These are phyloP conservation scores for Macrosiphum euphorbiae DNA, from an alignment of 2,888 invertebrate genomes.

Conservation along the genomic window DNA sequence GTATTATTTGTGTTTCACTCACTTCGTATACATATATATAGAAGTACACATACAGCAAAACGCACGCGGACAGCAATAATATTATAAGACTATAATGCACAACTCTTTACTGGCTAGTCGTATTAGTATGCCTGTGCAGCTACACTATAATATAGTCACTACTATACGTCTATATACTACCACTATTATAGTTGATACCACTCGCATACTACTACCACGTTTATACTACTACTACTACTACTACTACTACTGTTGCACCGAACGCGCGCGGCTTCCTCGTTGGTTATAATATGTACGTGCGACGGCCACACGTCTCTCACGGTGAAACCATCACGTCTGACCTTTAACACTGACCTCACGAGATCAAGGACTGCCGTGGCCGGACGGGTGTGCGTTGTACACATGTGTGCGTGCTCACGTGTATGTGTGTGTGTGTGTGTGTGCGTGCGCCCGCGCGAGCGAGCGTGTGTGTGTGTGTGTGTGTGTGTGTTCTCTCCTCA, in stretches of 20 bases:
- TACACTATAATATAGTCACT: not conserved
- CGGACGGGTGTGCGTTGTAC: slow-evolving; percentile 26
- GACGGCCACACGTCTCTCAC: slow-evolving; percentile 64
- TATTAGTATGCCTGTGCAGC: not conserved
- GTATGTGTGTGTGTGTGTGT: not conserved
- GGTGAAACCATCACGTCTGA: slow-evolving; percentile 63
- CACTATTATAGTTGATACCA: not conserved
- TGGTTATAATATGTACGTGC: slow-evolving; percentile 6
- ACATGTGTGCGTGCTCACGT: not conserved
- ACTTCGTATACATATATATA: not conserved
- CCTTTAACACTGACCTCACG: slow-evolving; percentile 64
- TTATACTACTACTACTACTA: not conserved
- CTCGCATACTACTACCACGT: not conserved
- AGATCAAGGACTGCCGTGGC: slow-evolving; percentile 63
- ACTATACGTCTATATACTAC: not conserved
- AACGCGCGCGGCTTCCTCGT: slow-evolving; percentile 54
- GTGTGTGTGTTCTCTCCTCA: slow-evolving; percentile 36
- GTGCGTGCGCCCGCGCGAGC: too few relatives aligned
- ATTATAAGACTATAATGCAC: not conserved
- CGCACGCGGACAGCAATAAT: not conserved
- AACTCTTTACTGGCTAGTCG: not conserved
- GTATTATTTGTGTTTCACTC: not conserved
- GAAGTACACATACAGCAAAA: not conserved
- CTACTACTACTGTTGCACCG: not conserved
- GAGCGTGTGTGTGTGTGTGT: not conserved